Evolutionary conservation across 2,797 vertebrate species (phyloP), one percentile per base, ranked within the genome.

Genomic region (Pseudomugil gertrudae): DNA sequence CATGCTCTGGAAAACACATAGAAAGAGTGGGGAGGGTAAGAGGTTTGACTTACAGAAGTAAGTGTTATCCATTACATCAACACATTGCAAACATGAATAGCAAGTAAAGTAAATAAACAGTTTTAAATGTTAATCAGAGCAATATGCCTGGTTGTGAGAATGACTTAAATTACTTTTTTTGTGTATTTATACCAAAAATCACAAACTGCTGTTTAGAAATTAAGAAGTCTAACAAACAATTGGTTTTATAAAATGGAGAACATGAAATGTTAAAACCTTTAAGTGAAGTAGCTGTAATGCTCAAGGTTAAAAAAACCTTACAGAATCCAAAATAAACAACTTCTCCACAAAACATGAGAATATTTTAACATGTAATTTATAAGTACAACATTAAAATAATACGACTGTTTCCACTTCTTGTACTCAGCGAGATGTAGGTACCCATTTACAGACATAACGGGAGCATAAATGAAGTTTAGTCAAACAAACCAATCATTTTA

Each of bases 1-100:
- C 98, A 99, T 99, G 94, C 94, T 99, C 98, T 99, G 85, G 14
- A 91, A 84, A 70, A 74, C 63, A 84, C 30, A 45, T 54, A 45
- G 8, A n/a, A 21, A 9, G 7, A 45, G 8, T 7, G 43, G 15
- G 15, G 14, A 15, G 36, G 36, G 14, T 9, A 19, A 43, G 6
- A 43, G 40, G n/a, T 43, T 43, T 43, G 6, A 43, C 7, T n/a
- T n/a, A 43, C 7, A 43, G 40, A 43, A 43, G 40, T n/a, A 19
- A 1, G 6, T 43, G 5, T 1, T 43, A 19, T 43, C n/a, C 6
- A 43, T 40, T 38, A 15, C 33, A 35, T 35, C 10, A 9, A 35
- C 4, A 15, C 40, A 43, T n/a, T n/a, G 17, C 17, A 59, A 35
- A 54, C 3, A 63, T 65, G 74, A 88, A 53, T 40, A 27, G 66